Conservation (phyloP, 2,888 invertebrate genomes). For the Cremastobaeus sp. region DNA sequence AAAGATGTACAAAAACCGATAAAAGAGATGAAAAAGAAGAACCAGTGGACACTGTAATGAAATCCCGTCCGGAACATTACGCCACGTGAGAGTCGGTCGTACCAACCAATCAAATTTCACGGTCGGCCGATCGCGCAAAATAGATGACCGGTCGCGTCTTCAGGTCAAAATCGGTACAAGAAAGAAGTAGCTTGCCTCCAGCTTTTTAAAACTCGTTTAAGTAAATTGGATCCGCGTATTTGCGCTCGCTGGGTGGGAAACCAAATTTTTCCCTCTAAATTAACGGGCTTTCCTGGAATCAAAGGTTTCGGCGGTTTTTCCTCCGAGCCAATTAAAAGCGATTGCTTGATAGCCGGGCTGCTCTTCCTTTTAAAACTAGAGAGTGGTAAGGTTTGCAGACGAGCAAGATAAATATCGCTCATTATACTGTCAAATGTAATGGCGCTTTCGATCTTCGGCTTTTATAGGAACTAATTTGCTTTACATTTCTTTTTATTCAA, state of each 20-base stretch:
- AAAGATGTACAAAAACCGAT: slow-evolving; percentile 35
- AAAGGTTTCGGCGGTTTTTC: background rate
- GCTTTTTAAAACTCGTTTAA: background rate
- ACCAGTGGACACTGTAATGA: slow-evolving; percentile 65
- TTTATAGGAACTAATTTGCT: slow-evolving; percentile 51
- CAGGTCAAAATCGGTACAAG: slow-evolving; percentile 49
- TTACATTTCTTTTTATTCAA: slow-evolving; percentile 44
- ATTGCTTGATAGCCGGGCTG: background rate
- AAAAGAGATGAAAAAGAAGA: slow-evolving; percentile 21
- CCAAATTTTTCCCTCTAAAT: no score
- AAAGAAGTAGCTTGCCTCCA: background rate
- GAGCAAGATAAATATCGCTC: slow-evolving; percentile 43
- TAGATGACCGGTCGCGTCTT: slow-evolving; percentile 43
- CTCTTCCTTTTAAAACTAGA: slow-evolving; percentile 29
- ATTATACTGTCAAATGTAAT: slow-evolving; percentile 51
- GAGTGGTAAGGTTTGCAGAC: slow-evolving; percentile 25
- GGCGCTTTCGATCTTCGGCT: slow-evolving; percentile 45
- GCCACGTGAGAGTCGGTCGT: slow-evolving; percentile 71
- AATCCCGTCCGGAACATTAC: slow-evolving; percentile 74
- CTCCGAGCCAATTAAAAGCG: slow-evolving; percentile 25
- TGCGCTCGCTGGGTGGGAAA: no score
- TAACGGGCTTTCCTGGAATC: background rate
- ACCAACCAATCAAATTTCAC: slow-evolving; percentile 60
- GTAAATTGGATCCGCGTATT: no score
- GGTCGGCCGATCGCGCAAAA: slow-evolving; percentile 56